phyloP scores from a whole-genome alignment of 2,113 vertebrate species.

The Candoia aspera region DNA sequence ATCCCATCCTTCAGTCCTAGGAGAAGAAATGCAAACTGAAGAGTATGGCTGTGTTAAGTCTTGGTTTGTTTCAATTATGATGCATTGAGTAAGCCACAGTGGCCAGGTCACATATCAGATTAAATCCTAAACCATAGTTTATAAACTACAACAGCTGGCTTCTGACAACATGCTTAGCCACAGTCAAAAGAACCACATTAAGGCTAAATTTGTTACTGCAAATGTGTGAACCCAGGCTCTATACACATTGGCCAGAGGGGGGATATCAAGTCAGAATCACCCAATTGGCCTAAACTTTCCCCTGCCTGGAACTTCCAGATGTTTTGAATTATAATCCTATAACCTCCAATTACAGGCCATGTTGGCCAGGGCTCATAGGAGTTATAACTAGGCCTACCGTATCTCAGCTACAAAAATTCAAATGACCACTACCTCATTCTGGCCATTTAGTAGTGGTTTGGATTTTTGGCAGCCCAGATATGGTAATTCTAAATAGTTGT shows the following conservation, averaged over 20 bases:
- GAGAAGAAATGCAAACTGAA: conserved; percentile 41
- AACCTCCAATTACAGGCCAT: not conserved
- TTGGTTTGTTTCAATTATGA: not conserved
- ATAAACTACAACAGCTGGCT: not conserved
- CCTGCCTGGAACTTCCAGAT: not conserved
- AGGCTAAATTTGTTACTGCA: not conserved
- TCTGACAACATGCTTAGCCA: not conserved
- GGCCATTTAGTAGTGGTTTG: not conserved
- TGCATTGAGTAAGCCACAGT: not conserved
- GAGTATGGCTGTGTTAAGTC: not conserved
- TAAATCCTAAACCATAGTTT: not conserved
- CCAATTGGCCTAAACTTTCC: not conserved
- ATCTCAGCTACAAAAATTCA: not conserved
- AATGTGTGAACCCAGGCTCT: not conserved
- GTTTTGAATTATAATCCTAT: not conserved
- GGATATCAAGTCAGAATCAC: not conserved
- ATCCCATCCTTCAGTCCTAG: conserved; percentile 80
- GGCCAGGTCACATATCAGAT: not conserved
- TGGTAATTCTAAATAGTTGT: not conserved
- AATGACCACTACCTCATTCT: not conserved
- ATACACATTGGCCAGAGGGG: accelerated
- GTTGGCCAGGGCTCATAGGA: not conserved
- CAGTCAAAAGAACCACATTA: not conserved
- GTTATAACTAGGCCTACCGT: not conserved
- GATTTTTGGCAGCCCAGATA: not conserved